Evolutionary conservation across 30 jellyfish, hydroid and myxozoan species (phyloP).

Genomic region (Chrysaora quinquecirrha): DNA sequence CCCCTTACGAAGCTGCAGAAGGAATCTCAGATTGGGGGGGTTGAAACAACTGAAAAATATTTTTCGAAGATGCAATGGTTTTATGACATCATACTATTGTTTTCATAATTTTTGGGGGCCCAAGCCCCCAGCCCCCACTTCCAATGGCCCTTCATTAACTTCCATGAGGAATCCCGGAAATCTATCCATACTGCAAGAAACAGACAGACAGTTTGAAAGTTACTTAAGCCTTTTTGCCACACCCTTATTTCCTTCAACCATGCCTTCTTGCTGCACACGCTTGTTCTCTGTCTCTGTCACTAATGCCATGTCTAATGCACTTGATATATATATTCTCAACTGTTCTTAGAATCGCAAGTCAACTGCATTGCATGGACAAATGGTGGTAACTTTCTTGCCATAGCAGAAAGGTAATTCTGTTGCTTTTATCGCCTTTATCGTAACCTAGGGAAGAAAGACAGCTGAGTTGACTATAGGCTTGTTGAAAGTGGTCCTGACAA

Average conservation of each 20-base stretch:
- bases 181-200: not conserved
- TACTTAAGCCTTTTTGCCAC: no score
- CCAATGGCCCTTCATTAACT: not conserved
- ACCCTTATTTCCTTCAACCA: no score
- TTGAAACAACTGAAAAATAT: not conserved
- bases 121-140: no score
- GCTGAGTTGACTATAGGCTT: no score
- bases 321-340: not conserved
- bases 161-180: not conserved
- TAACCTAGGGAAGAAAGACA: not conserved
- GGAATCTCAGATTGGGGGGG: no score
- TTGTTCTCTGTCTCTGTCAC: no score
- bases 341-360: constrained; percentile 62
- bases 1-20: no score
- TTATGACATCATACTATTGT: no score
- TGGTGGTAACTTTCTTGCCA: constrained; percentile 74
- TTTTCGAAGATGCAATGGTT: not conserved
- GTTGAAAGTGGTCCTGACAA: no score
- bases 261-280: no score
- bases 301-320: no score
- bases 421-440: not conserved
- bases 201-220: no score
- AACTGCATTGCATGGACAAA: constrained; percentile 76
- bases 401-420: constrained; percentile 69
- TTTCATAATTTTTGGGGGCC: not conserved